These are phyloP conservation scores for Coregonus ussuriensis DNA, from an alignment of 2,797 vertebrate species.

Conservation along the genomic window DNA sequence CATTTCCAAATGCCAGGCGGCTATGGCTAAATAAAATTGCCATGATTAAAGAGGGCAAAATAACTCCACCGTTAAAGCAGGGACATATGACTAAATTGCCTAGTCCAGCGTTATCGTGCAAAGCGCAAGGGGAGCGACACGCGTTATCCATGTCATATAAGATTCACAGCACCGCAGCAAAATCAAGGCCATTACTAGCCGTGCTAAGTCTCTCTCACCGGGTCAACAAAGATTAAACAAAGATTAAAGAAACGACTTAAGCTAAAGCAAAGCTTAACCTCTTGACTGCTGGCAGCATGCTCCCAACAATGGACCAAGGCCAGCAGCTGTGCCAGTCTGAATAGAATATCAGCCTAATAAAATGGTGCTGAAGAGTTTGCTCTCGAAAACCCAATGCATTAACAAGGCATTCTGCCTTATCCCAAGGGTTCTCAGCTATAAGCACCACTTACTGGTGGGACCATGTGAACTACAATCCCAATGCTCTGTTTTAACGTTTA, in stretches of 20 bases:
- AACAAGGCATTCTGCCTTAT: too few relatives aligned
- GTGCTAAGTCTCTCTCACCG: not conserved
- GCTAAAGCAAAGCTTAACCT: not conserved
- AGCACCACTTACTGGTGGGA: too few relatives aligned
- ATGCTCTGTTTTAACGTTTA: too few relatives aligned
- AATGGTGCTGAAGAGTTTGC: not conserved
- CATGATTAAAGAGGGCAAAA: not conserved
- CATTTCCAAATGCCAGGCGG: not conserved
- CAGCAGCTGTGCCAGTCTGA: not conserved
- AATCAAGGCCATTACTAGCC: conserved; percentile 10
- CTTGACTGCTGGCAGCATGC: not conserved
- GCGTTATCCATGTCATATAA: conserved; percentile 4
- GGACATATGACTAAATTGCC: not conserved
- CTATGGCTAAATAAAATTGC: not conserved
- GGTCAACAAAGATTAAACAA: conserved; percentile 21
- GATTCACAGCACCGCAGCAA: conserved; percentile 6
- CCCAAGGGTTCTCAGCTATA: too few relatives aligned
- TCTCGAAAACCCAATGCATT: too few relatives aligned
- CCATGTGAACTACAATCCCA: too few relatives aligned
- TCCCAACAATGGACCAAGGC: not conserved
- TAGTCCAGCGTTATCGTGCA: not conserved
- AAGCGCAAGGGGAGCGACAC: not conserved
- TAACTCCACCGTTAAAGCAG: not conserved
- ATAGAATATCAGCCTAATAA: not conserved
- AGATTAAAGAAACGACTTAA: conserved; percentile 19